Evolutionary conservation across 2,888 invertebrate genomes (phyloP).

Genomic region (Odontocolon sp.): DNA sequence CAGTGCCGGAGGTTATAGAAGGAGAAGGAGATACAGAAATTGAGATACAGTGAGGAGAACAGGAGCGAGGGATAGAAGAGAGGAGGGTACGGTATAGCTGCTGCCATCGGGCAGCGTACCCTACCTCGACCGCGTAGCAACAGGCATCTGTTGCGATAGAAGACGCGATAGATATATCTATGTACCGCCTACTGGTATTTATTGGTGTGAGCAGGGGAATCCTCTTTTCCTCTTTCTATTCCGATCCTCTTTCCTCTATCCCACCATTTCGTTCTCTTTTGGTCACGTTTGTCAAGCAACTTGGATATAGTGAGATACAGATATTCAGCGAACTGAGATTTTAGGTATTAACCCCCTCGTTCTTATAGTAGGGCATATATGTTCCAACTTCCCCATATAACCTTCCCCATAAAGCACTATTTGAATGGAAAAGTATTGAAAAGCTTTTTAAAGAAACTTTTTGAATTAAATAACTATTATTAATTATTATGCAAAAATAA

Average conservation of each 20-base stretch:
- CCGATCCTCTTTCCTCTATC: background rate
- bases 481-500: too few species aligned
- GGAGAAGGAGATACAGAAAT: conserved; percentile 17
- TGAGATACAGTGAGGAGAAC: conserved; percentile 6
- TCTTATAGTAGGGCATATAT: too few species aligned
- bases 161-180: conserved; percentile 74
- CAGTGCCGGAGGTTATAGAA: conserved; percentile 10
- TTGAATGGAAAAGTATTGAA: too few species aligned
- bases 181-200: conserved; percentile 58
- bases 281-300: conserved; percentile 43
- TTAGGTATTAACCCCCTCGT: too few species aligned
- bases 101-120: conserved; percentile 68
- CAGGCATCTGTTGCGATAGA: conserved; percentile 79
- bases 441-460: too few species aligned
- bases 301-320: conserved; percentile 13
- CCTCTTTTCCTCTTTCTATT: conserved; percentile 19
- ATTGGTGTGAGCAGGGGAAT: conserved; percentile 43
- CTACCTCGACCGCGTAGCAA: conserved; percentile 77
- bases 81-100: conserved; percentile 50
- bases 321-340: background rate
- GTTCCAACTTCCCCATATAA: too few species aligned
- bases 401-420: too few species aligned
- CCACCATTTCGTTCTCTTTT: conserved; percentile 18
- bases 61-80: conserved; percentile 28
- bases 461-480: too few species aligned